Conservation (phyloP, 1,140 invertebrate species). For the Lucilia sericata region DNA sequence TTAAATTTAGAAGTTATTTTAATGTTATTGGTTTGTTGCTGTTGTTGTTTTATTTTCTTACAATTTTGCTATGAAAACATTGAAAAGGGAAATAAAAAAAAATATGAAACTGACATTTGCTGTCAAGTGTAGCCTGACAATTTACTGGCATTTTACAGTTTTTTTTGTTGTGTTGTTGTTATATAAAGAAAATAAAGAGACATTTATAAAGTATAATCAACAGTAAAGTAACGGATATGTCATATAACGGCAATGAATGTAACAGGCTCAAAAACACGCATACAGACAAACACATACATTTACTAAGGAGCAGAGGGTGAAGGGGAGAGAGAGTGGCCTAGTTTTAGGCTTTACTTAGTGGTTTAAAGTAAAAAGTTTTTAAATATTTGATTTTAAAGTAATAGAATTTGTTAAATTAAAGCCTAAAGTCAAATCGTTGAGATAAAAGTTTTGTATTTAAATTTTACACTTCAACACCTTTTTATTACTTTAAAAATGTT, state of each 20-base stretch:
- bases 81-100: not conserved
- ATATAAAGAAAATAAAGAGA: not conserved
- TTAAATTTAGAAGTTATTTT: not conserved
- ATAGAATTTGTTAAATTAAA: too few species aligned
- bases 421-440: too few species aligned
- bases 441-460: too few species aligned
- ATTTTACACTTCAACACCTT: not conserved
- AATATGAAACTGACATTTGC: constrained; percentile 11
- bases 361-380: too few species aligned
- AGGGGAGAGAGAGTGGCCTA: too few species aligned
- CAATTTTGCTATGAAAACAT: not conserved
- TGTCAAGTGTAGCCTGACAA: constrained; percentile 11
- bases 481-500: not conserved
- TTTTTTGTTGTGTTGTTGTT: too few species aligned
- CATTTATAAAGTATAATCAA: not conserved
- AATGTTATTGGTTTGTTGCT: not conserved
- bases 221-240: not conserved
- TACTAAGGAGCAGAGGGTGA: too few species aligned
- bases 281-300: too few species aligned
- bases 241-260: not conserved
- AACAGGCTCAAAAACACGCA: too few species aligned
- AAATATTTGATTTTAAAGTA: too few species aligned
- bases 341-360: too few species aligned
- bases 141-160: constrained; percentile 5
- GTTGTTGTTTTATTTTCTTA: too few species aligned